phyloP scores from a whole-genome alignment of 2,113 vertebrate genomes.

The Tyrannus savana region DNA sequence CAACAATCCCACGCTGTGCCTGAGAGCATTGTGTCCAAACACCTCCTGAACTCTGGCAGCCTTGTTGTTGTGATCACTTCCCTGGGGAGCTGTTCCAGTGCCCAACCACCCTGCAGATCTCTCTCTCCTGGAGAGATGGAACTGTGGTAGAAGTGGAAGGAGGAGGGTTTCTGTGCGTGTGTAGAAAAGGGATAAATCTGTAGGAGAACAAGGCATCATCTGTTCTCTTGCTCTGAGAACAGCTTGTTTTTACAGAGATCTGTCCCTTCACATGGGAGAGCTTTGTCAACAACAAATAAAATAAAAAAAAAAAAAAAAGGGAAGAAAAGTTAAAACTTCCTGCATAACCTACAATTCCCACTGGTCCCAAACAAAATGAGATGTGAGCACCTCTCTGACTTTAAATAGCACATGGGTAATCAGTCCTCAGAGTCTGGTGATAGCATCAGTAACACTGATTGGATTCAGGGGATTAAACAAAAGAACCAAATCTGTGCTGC shows the following conservation, averaged over 20 bases:
- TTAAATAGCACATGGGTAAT: conserved; percentile 7
- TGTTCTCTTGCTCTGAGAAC: conserved; percentile 33
- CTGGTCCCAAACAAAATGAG: background rate
- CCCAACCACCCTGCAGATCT: background rate
- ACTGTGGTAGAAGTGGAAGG: background rate
- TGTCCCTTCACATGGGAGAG: background rate
- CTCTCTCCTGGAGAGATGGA: background rate
- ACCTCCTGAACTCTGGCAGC: background rate
- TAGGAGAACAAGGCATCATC: conserved; percentile 1
- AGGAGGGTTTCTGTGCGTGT: background rate
- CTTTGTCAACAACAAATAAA: background rate
- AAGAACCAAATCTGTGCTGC: background rate
- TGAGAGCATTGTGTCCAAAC: rapidly evolving
- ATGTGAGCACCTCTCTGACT: conserved; percentile 10
- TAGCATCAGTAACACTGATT: background rate
- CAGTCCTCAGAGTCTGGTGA: background rate
- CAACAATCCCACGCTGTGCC: background rate
- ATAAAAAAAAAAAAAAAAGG: background rate
- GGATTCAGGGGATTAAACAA: conserved; percentile 12
- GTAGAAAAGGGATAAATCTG: background rate
- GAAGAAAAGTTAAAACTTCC: background rate
- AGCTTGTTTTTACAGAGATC: conserved; percentile 36
- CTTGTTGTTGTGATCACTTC: background rate
- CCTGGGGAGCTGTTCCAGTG: background rate
- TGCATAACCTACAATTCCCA: background rate